Evolutionary conservation across 2,797 vertebrate genomes (phyloP), one percentile per base, ranked within the genome.

Genomic region (Pangasius macronema): DNA sequence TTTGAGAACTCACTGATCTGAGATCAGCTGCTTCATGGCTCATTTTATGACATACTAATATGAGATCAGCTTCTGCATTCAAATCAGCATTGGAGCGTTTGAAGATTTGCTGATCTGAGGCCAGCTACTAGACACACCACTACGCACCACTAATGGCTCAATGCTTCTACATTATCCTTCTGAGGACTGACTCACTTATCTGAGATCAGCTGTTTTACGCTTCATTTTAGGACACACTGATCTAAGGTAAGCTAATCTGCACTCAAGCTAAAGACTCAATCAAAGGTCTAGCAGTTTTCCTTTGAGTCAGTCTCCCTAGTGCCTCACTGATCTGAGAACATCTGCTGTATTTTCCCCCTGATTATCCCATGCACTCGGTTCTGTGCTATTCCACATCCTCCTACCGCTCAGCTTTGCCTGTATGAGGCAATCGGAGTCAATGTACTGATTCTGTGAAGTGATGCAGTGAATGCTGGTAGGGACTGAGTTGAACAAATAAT

Each of bases 401-500:
- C 51, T 67, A 83, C 68, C 3, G 20, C 61, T 67, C 18, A 24
- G 4, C 3, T 5, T 9, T 63, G 57, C 36, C 61, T 33, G n/a
- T 42, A 61, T 61, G 55, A 39, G 79, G 36, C 79, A 61, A 57
- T 79, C 30, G 22, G 51, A 57, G 36, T 63, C 79, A n/a, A 63
- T 81, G 79, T 3, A 81, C 16, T 42, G 79, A 61, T 61, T 61
- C 33, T 61, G 67, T 63, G 46, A 83, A 85, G 61, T 46, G 51
- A 33, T 30, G 85, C 63, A 85, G 57, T 55, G 59, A 79, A 39
- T 3, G 57, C 67, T 49, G 51, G 30, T 67, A 39, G 51, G 55
- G 75, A 83, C 24, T 27, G 39, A 67, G 53, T 57, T 63, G 59
- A 87, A 51, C 18, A 39, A 22, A n/a, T 63, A 8, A 84, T 89